Base-by-base conservation (phyloP, 2,113 vertebrate species). In the Ageneiosus marmoratus region DNA sequence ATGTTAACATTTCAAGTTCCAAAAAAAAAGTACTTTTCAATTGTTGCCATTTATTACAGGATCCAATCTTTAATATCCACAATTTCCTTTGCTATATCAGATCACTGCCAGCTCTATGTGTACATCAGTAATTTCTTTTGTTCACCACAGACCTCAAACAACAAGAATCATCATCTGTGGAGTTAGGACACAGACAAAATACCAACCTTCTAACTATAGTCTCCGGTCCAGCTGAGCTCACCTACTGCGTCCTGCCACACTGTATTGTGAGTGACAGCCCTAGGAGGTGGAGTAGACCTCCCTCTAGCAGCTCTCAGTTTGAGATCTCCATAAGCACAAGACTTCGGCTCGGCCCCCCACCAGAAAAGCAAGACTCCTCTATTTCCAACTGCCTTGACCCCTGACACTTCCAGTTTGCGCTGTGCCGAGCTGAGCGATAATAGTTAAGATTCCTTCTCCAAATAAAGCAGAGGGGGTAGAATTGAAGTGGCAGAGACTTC, bases 401-500 rank as follows among this genome's bases (percentile, higher is more conserved):
- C 83, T 83, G 91, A 92, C 92, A 90, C 89, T 89, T 91, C 91
- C 92, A 50, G 90, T 92, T 89, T 86, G 88, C 20, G 7, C 89
- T 89, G 89, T 75, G 88, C 86, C 84, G 87, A 91, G 92, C 89
- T 86, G 89, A 90, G 88, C 91, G 87, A 89, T 91, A 90, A 91
- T 89, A 89, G 90, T 91, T 89, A 86, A 92, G 94, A 90, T 60
- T 89, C 91, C 87, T 82, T 84, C 88, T 60, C 84, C 67, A 81
- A 73, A 77, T 73, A 78, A 90, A 93, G 90, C 88, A 90, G 91
- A 81, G 84, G 84, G 91, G 90, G 90, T 84, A 82, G 94, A 94
- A 92, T 93, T 86, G 91, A 95, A 95, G 93, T 92, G 94, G 92
- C 94, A 93, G 92, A 91, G 91, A 93, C 62, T 89, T 94, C 94